Evolutionary conservation across 1,140 invertebrate species (phyloP), one percentile per base, ranked within the genome.

Genomic region (Nasonia vitripennis): DNA sequence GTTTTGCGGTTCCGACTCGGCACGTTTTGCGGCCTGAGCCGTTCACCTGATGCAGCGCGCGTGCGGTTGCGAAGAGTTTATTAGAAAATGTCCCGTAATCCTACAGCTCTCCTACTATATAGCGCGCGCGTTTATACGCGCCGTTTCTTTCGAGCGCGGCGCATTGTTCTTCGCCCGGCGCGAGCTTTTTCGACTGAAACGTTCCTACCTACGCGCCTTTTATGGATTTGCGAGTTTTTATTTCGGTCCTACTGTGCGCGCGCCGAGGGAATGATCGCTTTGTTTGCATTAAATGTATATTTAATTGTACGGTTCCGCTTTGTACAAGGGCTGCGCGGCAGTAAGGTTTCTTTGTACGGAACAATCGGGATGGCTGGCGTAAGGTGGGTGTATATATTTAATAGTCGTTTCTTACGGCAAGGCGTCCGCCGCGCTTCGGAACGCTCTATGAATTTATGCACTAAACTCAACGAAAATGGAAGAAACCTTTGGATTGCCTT

Each of bases 271-370:
- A 62, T 17, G 7, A 62, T 62, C 55, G 55, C 55, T 62, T 62
- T 62, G 55, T 62, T 62, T 62, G 55, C 55, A 62, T 62, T 62
- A 62, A 62, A 62, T 62, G 55, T 62, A 62, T 62, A 62, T 62
- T 62, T 20, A 62, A 62, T 62, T 62, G n/a, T n/a, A 62, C 55
- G 14, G 17, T 62, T 62, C 6, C 55, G 55, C 55, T 62, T 62
- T 62, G 55, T 62, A 62, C 55, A 62, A n/a, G 6, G 20, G 55
- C 2, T 62, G 20, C 55, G 20, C 17, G 55, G 55, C 20, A n/a
- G 2, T 62, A n/a, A 62, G 55, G 17, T 62, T 62, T 62, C 55
- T 62, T 62, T 62, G 55, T n/a, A n/a, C 55, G 55, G 17, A n/a
- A 62, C 20, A n/a, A 62, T 62, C 55, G 2, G 55, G 20, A 62